phyloP scores from a whole-genome alignment of 2,113 vertebrate genomes.

The Phalacrocorax carbo region DNA sequence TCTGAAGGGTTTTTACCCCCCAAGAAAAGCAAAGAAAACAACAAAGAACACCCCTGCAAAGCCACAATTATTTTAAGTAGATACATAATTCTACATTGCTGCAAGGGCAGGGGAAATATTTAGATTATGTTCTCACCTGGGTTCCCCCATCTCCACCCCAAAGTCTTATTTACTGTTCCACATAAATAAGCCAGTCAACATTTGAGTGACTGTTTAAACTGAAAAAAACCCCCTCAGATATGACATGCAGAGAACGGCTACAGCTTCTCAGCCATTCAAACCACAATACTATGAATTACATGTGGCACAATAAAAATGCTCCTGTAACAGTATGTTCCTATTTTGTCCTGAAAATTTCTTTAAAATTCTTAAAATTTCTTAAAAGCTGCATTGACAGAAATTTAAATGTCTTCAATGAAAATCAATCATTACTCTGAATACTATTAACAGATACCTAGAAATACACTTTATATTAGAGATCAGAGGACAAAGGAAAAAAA shows the following conservation, averaged over 20 bases:
- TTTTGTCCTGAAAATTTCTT: not conserved
- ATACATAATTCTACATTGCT: not conserved
- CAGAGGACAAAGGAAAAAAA: not conserved
- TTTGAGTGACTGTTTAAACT: not conserved
- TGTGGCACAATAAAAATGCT: not conserved
- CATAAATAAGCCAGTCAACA: not conserved
- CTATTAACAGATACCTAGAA: not conserved
- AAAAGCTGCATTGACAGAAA: not conserved
- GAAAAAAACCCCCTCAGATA: not conserved
- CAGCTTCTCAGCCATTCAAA: not conserved
- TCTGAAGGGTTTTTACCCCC: accelerated
- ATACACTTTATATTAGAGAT: not conserved
- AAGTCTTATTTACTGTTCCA: not conserved
- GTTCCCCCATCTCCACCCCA: not conserved
- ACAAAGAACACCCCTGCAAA: not conserved
- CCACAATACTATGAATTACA: not conserved
- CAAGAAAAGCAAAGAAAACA: not conserved
- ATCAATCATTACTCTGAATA: not conserved
- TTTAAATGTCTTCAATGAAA: not conserved
- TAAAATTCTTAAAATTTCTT: not conserved
- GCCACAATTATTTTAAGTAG: not conserved
- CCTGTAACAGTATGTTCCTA: not conserved
- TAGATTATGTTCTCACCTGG: not conserved
- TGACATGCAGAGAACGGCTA: not conserved
- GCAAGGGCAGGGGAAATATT: not conserved